Conservation (phyloP, 2,113 vertebrate genomes). For the Edolisoma coerulescens region DNA sequence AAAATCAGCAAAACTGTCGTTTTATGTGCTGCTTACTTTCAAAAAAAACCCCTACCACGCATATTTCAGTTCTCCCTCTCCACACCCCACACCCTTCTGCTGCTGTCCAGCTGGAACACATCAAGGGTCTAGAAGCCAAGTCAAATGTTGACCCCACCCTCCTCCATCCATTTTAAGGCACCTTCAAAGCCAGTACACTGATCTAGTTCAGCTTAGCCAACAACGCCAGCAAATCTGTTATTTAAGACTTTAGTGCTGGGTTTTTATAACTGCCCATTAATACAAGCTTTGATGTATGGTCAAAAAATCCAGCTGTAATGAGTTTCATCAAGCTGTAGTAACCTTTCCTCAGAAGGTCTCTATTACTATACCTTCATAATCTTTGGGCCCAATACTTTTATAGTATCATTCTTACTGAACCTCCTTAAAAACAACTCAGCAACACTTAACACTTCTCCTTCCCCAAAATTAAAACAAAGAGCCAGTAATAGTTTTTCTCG, state of each 20-base stretch:
- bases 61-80: slow-evolving; percentile 38
- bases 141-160: slow-evolving; percentile 74
- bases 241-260: slow-evolving; percentile 62
- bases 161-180: slow-evolving; percentile 73
- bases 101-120: slow-evolving; percentile 73
- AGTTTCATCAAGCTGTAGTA: slow-evolving; percentile 47
- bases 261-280: slow-evolving; percentile 70
- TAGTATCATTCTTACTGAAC: neutral
- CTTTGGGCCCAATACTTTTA: slow-evolving; percentile 18
- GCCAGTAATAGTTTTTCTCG: neutral
- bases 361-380: slow-evolving; percentile 45
- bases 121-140: slow-evolving; percentile 73
- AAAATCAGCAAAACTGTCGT: slow-evolving; percentile 27
- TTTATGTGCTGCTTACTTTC: slow-evolving; percentile 45
- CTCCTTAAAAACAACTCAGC: neutral
- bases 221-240: slow-evolving; percentile 67
- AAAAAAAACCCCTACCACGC: slow-evolving; percentile 17
- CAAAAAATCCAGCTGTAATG: slow-evolving; percentile 57
- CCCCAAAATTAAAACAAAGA: slow-evolving; percentile 26
- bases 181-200: slow-evolving; percentile 71
- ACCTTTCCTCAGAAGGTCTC: slow-evolving; percentile 49
- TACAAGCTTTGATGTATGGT: slow-evolving; percentile 67
- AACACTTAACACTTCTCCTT: neutral
- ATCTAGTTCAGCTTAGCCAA: slow-evolving; percentile 62
- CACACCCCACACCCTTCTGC: slow-evolving; percentile 51